Evolutionary conservation across 2,797 vertebrate genomes (phyloP).

Genomic region (Rhynchotus rufescens): DNA sequence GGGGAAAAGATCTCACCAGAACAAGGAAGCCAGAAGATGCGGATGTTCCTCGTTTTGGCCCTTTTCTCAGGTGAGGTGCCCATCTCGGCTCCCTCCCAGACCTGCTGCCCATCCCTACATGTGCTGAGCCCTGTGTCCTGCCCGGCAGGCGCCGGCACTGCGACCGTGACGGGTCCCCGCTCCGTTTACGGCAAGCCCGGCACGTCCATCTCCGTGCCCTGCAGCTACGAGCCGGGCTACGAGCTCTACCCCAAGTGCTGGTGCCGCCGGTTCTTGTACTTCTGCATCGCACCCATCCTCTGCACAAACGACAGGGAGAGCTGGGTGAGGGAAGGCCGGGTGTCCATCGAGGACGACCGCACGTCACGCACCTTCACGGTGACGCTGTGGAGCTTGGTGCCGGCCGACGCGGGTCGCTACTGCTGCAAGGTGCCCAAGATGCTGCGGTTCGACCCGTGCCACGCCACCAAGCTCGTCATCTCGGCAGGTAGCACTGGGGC

Average conservation of each 20-base stretch:
- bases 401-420: accelerated
- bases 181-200: not conserved
- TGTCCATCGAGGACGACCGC: slow-evolving; percentile 30
- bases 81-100: not conserved
- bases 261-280: not conserved
- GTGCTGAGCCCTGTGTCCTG: too few species aligned
- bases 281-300: not conserved
- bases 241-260: slow-evolving; percentile 22
- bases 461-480: not conserved
- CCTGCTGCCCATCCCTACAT: too few species aligned
- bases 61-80: not conserved
- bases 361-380: accelerated
- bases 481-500: not conserved
- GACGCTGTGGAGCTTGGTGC: accelerated
- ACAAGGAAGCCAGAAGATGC: not conserved
- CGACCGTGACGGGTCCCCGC: not conserved
- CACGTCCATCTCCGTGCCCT: not conserved
- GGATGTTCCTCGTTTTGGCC: slow-evolving; percentile 25
- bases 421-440: not conserved
- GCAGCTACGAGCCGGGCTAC: not conserved
- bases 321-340: not conserved
- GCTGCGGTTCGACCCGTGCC: accelerated
- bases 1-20: accelerated
- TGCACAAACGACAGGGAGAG: not conserved
- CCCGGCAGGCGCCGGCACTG: not conserved